Base-by-base conservation (phyloP, 1,140 invertebrate species). In the Orius insidiosus region DNA sequence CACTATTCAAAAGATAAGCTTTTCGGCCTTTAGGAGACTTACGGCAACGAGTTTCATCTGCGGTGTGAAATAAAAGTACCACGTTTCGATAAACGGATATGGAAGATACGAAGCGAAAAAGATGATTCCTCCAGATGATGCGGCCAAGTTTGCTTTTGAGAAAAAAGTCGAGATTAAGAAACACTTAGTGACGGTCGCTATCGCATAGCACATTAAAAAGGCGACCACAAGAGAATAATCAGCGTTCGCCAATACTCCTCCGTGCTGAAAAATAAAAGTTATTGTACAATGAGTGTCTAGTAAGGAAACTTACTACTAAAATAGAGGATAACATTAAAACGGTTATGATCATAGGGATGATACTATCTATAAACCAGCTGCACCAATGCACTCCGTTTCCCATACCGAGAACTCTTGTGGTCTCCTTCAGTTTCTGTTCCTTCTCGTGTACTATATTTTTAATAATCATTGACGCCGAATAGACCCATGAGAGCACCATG, bases 401-500 rank as follows among this genome's bases (percentile, higher is more conserved):
- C 4, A 77, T 57, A 6, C 75, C 74, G 70, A 76, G 74, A 2
- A 72, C 67, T 57, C 65, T 65, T 72, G 76, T 74, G 1, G 70
- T 67, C 57, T 76, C 72, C 52, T 71, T 72, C 15, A 76, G 57
- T 18, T 65, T 60, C 47, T 63, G 55, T 54, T 80, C 76, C 57
- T 80, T 80, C 57, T 80, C 76, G 51, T 71, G 65, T 10, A 80
- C 77, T 51, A 81, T 72, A 33, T 66, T 69, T 56, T 78, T 80
- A 16, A 76, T 66, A 5, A 78, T 64, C 67, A 79, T 71, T 0
- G 74, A 61, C 7, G 68, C 67, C 10, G 72, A 66, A 48, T 68
- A 70, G 0, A 70, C 65, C 72, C 75, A 77, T 2, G 70, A 63
- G 3, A 77, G 52, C 0, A 71, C 63, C 69, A 77, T 72, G 50